Conservation (phyloP, 2,113 vertebrate species). For the Bothrops jararaca region DNA sequence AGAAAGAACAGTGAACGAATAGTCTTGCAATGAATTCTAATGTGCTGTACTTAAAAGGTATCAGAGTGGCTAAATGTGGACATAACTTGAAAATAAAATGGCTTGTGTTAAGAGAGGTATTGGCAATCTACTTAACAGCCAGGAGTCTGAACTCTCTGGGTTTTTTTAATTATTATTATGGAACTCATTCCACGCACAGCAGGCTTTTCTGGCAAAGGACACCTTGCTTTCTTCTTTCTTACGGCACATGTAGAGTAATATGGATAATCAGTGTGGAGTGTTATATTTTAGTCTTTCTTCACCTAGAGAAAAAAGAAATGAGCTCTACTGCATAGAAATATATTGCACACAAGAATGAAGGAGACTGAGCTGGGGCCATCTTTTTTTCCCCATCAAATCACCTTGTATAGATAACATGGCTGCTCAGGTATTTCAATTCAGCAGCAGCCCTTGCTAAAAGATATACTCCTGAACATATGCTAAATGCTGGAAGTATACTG, state of each 20-base stretch:
- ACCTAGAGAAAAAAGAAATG: neutral
- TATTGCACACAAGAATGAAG: neutral
- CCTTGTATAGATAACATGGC: neutral
- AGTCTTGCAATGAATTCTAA: neutral
- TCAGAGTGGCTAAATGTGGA: neutral
- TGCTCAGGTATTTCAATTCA: neutral
- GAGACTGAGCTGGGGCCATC: neutral
- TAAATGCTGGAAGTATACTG: neutral
- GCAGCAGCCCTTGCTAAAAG: neutral
- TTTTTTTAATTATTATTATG: neutral
- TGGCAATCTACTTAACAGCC: neutral
- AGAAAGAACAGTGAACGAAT: neutral
- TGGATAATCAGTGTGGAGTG: conserved; percentile 10
- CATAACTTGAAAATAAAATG: conserved; percentile 25
- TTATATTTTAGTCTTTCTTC: neutral
- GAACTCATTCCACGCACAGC: conserved; percentile 14
- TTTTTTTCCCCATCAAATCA: neutral
- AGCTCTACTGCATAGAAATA: neutral
- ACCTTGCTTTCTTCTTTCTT: neutral
- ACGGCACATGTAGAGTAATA: neutral
- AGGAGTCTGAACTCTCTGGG: conserved; percentile 21
- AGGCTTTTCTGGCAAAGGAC: conserved; percentile 8
- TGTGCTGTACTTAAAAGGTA: neutral
- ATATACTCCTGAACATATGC: neutral
- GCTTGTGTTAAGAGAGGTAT: neutral